phyloP scores from a whole-genome alignment of 1,140 invertebrate genomes.

The Aricia agestis region DNA sequence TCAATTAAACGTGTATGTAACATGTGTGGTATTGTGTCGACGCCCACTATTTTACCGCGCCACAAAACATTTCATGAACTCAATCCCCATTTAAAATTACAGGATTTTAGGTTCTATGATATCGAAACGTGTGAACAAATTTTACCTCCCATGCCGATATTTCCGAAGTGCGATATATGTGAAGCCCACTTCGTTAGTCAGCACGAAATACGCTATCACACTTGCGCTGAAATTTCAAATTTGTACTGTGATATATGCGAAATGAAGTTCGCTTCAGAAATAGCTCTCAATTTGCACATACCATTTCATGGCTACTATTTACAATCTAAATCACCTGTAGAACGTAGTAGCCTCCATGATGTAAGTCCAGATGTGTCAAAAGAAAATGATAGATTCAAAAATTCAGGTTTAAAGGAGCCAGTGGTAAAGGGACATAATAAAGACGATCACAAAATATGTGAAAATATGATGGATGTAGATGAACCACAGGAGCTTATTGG shows the following conservation, averaged over 20 bases:
- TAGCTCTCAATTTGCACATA: constrained; percentile 46
- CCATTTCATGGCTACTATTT: constrained; percentile 43
- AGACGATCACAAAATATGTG: too few species aligned
- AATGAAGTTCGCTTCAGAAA: constrained; percentile 36
- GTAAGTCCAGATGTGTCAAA: background rate
- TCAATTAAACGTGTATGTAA: constrained; percentile 38
- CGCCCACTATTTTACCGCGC: constrained; percentile 26
- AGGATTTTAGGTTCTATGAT: constrained; percentile 48
- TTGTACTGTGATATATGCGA: constrained; percentile 41
- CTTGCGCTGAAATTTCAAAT: constrained; percentile 34
- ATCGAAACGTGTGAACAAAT: constrained; percentile 36
- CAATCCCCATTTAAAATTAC: constrained; percentile 35
- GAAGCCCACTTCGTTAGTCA: constrained; percentile 41
- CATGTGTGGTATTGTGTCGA: constrained; percentile 48
- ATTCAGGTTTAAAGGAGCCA: too few species aligned
- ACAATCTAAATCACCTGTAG: background rate
- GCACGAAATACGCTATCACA: constrained; percentile 33
- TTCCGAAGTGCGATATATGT: constrained; percentile 47
- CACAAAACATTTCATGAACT: constrained; percentile 41
- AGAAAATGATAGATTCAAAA: background rate
- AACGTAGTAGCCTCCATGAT: background rate
- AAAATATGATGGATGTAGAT: background rate
- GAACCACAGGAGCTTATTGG: too few species aligned
- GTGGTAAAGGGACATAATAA: too few species aligned
- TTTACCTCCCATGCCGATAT: constrained; percentile 45